A percentile compares a stretch with the other conserved stretches of the same genome.
Conservation (phyloP, 1,140 invertebrate species). For the Zaprionus vittiger region DNA sequence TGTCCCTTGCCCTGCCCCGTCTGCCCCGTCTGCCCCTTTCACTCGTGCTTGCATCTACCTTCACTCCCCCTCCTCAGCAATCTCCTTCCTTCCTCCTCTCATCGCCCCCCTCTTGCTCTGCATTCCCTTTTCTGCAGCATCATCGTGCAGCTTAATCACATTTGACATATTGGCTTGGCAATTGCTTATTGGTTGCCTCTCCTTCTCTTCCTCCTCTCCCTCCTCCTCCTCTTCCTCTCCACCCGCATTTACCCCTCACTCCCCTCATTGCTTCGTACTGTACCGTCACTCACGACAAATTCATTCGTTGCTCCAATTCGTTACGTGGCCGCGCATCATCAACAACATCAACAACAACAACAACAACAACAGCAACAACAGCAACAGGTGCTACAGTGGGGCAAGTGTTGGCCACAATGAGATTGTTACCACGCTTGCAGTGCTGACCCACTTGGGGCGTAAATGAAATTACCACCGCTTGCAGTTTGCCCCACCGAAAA, state of each 20-base stretch:
- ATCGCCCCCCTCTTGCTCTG: background rate
- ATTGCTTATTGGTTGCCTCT: constrained; percentile 54
- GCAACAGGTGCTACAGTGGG: constrained; percentile 26
- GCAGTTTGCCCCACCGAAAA: constrained; percentile 50
- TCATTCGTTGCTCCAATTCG: constrained; percentile 57
- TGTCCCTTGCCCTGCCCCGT: constrained; percentile 38
- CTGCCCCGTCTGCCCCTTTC: background rate
- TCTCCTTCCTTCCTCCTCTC: background rate
- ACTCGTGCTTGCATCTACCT: background rate
- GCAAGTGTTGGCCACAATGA: constrained; percentile 73
- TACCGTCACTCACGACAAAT: constrained; percentile 14
- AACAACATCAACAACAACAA: no score
- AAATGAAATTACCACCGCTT: constrained; percentile 72
- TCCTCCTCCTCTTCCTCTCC: background rate
- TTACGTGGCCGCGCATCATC: constrained; percentile 45
- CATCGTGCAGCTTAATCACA: constrained; percentile 50
- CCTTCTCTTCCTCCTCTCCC: background rate
- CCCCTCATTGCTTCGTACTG: constrained; percentile 52
- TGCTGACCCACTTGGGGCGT: constrained; percentile 71
- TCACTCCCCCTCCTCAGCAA: constrained; percentile 5
- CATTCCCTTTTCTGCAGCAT: constrained; percentile 44
- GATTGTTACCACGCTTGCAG: constrained; percentile 66
- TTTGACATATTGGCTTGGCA: constrained; percentile 56
- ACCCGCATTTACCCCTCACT: background rate
- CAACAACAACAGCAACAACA: constrained; percentile 14